These are phyloP conservation scores for Lycocerus yunnanus DNA, from an alignment of 2,888 invertebrate genomes.

Conservation along the genomic window DNA sequence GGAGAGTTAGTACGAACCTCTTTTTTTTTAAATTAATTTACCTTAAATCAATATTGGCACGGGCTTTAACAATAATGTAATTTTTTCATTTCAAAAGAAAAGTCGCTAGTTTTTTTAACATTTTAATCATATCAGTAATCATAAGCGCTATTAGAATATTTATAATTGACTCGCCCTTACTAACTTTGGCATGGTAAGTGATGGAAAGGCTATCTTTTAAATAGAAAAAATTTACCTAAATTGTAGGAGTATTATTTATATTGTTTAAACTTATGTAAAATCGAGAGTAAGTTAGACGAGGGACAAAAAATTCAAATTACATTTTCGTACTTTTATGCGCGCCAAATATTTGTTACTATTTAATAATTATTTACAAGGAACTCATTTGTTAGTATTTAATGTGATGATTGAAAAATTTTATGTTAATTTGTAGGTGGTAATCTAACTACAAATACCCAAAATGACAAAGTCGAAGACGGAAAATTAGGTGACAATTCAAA, in stretches of 20 bases:
- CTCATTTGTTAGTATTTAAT: not conserved
- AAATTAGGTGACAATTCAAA: constrained; percentile 47
- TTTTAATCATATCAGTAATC: not conserved
- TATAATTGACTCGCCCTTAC: not conserved
- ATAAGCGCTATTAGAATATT: not conserved
- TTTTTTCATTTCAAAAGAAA: not conserved
- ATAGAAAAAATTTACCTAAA: not conserved
- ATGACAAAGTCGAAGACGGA: constrained; percentile 50
- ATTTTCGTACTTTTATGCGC: not conserved
- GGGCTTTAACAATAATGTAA: not conserved
- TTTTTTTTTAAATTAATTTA: not conserved
- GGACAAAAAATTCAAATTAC: not conserved
- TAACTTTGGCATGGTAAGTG: not conserved
- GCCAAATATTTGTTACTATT: not conserved
- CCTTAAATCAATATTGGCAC: not conserved
- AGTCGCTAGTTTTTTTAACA: not conserved
- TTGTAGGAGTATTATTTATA: not conserved
- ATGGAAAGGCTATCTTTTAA: not conserved
- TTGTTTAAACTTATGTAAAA: not conserved
- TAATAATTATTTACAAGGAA: not conserved
- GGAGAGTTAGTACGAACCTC: not conserved
- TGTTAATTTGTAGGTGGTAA: constrained; percentile 19
- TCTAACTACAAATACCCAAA: constrained; percentile 41
- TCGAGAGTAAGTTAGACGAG: not conserved
- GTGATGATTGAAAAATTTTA: constrained; percentile 1